Evolutionary conservation across 1,140 invertebrate genomes (phyloP).

Genomic region (Propsilocerus akamusi): DNA sequence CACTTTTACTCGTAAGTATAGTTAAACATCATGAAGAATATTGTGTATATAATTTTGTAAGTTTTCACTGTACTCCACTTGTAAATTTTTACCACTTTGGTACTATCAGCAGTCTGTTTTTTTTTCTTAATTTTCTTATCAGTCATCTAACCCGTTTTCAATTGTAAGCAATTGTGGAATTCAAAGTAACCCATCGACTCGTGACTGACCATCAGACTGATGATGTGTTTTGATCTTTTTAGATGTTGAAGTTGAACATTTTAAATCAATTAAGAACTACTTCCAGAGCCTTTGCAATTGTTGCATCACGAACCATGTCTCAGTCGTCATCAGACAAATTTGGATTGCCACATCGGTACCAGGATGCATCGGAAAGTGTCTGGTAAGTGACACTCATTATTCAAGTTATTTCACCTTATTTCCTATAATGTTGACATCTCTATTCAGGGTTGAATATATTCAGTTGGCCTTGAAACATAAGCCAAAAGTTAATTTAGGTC

Average conservation of each 20-base stretch:
- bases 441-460: constrained; percentile 83
- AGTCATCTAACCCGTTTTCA: too few relatives aligned
- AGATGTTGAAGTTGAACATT: neutral
- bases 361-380: constrained; percentile 36
- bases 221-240: neutral
- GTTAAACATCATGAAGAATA: too few relatives aligned
- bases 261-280: neutral
- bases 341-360: constrained; percentile 33
- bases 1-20: too few relatives aligned
- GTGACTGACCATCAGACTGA: too few relatives aligned
- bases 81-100: too few relatives aligned
- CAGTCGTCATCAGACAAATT: constrained; percentile 25
- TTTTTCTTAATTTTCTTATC: too few relatives aligned
- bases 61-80: constrained; percentile 12
- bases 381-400: constrained; percentile 22
- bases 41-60: constrained; percentile 8
- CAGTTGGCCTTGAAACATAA: constrained; percentile 71
- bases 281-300: neutral
- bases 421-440: constrained; percentile 4
- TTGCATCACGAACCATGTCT: neutral
- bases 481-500: constrained; percentile 87
- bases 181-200: too few relatives aligned
- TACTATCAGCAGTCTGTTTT: too few relatives aligned
- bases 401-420: neutral
- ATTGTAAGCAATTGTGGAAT: too few relatives aligned